Evolutionary conservation across 2,797 vertebrate species (phyloP).

Genomic region (Halcyon chelicuti): DNA sequence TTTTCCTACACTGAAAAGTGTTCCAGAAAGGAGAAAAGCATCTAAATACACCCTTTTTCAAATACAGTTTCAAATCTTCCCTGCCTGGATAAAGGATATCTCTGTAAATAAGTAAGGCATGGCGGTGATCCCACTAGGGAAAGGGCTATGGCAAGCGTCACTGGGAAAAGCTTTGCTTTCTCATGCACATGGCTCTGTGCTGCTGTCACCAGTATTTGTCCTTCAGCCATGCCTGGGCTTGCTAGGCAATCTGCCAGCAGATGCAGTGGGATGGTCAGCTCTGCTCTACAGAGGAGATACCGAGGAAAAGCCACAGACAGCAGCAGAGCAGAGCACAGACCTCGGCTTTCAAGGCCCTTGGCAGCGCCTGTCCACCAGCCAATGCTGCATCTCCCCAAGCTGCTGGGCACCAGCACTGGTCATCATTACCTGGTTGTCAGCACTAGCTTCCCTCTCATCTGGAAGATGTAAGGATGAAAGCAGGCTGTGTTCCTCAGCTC

Average conservation of each 20-base stretch:
- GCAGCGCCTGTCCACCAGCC: background rate
- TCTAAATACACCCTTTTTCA: background rate
- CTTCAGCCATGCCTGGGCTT: background rate
- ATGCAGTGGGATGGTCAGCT: background rate
- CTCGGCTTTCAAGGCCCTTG: background rate
- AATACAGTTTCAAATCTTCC: background rate
- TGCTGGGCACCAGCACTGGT: background rate
- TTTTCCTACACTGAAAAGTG: background rate
- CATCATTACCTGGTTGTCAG: background rate
- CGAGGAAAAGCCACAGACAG: background rate
- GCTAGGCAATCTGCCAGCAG: background rate
- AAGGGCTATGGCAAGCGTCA: background rate
- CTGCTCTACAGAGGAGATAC: background rate
- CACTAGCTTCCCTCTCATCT: background rate
- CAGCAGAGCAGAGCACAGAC: background rate
- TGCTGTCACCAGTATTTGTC: background rate
- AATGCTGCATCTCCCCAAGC: background rate
- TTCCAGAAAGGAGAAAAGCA: background rate
- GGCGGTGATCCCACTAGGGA: slow-evolving; percentile 33
- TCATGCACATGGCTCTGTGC: background rate
- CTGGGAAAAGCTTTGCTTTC: slow-evolving; percentile 17
- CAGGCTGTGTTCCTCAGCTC: background rate
- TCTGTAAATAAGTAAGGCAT: background rate
- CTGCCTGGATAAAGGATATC: background rate
- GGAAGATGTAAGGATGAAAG: slow-evolving; percentile 43